Percentiles rank a stretch among this genome's conserved stretches.
Evolutionary conservation across 2,888 invertebrate genomes (phyloP).

Genomic region (Dasysyrphus tricinctus): DNA sequence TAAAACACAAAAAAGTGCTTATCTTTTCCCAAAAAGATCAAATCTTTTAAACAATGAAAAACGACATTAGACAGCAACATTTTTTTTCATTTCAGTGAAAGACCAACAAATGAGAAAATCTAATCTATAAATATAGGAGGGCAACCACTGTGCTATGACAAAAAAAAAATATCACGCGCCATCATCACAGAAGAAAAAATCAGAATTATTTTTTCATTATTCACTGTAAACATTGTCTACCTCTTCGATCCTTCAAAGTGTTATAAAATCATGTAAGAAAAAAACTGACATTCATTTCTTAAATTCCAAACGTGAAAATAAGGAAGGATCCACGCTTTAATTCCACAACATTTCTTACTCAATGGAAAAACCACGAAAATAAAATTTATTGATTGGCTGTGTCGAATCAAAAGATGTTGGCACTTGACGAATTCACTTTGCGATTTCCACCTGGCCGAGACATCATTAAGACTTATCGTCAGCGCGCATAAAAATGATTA

Average conservation of each 20-base stretch:
- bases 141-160: too few species aligned
- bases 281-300: constrained; percentile 12
- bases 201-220: not conserved
- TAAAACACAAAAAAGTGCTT: too few species aligned
- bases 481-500: constrained; percentile 60
- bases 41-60: too few species aligned
- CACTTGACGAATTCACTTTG: constrained; percentile 56
- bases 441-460: constrained; percentile 51
- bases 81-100: too few species aligned
- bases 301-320: constrained; percentile 3
- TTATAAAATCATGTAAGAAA: not conserved
- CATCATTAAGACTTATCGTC: constrained; percentile 65
- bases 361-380: not conserved
- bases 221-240: not conserved
- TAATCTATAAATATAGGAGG: too few species aligned
- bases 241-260: not conserved
- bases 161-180: too few species aligned
- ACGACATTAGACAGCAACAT: too few species aligned
- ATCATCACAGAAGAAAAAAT: too few species aligned
- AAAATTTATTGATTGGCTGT: constrained; percentile 52
- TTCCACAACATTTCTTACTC: constrained; percentile 24
- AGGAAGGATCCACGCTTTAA: constrained; percentile 64
- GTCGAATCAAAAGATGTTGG: constrained; percentile 58
- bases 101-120: too few species aligned
- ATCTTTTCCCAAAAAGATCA: too few species aligned